These are phyloP conservation scores for Andrena flavipes DNA, from an alignment of 2,888 invertebrate species.

Conservation along the genomic window DNA sequence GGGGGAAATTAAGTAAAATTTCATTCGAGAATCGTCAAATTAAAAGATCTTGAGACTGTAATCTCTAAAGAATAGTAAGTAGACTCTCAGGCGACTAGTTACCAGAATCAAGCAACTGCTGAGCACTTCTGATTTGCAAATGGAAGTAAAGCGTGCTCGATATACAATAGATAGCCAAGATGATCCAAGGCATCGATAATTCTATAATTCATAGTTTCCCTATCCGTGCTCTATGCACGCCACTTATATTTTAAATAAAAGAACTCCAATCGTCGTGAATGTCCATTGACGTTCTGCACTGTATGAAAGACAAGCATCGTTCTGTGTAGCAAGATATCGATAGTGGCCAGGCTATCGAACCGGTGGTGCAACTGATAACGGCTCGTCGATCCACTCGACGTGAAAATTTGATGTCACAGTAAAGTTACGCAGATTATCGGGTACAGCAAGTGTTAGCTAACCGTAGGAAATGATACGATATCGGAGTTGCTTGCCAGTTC, in stretches of 20 bases:
- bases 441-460: constrained; percentile 9
- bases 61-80: too few relatives aligned
- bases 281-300: neutral
- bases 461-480: constrained; percentile 25
- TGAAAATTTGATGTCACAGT: constrained; percentile 43
- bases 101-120: too few relatives aligned
- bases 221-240: neutral
- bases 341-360: constrained; percentile 23
- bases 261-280: constrained; percentile 1
- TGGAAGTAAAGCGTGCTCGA: too few relatives aligned
- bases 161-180: too few relatives aligned
- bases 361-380: constrained; percentile 39
- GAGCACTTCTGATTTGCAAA: too few relatives aligned
- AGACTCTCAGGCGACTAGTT: too few relatives aligned
- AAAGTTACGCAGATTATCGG: constrained; percentile 32
- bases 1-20: too few relatives aligned
- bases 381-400: constrained; percentile 37
- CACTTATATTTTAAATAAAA: neutral
- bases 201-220: neutral
- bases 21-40: too few relatives aligned
- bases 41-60: too few relatives aligned
- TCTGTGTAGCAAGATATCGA: constrained; percentile 14
- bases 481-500: neutral
- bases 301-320: constrained; percentile 5
- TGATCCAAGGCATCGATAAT: neutral